Evolutionary conservation across 2,888 invertebrate genomes (phyloP), one percentile per base, ranked within the genome.

Genomic region (Ferdinandea cuprea): DNA sequence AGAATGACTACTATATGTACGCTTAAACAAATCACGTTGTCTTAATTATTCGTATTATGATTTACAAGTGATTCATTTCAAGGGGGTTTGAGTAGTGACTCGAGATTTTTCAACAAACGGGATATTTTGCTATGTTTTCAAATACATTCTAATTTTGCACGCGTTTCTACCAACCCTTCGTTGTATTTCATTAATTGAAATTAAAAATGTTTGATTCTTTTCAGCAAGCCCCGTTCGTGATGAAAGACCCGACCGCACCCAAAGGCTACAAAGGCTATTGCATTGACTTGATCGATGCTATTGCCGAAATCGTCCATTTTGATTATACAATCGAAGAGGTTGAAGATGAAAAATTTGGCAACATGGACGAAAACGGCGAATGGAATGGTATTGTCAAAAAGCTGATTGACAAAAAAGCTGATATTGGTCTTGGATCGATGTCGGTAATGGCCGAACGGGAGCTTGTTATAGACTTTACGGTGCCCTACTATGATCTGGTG

Each of bases 361-460:
- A 95, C 65, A 96, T 99, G 96, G 95, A 96, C 86, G 95, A 96
- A 42, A 94, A 95, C 73, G 95, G 95, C 0, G 94, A 95, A 86
- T 97, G 97, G 97, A 95, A 95, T 89, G 96, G 96, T 1, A 94
- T 97, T 91, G 95, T 97, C 19, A 94, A 94, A 88, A 96, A 95
- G 88, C 91, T 97, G 19, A 94, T 95, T 68, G 95, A 96, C 87
- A 95, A 97, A 92, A 93, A 94, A 87, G 99, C 98, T 0, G 99
- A 99, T 89, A 98, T 99, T 86, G 98, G 97, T 0, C 91, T 99
- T 7, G 97, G 97, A 1, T 96, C 98, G 0, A 93, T 99, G 89
- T 97, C 98, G 0, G 98, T 99, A 0, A 99, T 98, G 97, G 98
- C 99, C 0, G 99, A 99, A 87, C 92, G 99, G 37, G 98, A 98